phyloP scores from a whole-genome alignment of 2,888 invertebrate genomes.

The Leucoptera coffeella region DNA sequence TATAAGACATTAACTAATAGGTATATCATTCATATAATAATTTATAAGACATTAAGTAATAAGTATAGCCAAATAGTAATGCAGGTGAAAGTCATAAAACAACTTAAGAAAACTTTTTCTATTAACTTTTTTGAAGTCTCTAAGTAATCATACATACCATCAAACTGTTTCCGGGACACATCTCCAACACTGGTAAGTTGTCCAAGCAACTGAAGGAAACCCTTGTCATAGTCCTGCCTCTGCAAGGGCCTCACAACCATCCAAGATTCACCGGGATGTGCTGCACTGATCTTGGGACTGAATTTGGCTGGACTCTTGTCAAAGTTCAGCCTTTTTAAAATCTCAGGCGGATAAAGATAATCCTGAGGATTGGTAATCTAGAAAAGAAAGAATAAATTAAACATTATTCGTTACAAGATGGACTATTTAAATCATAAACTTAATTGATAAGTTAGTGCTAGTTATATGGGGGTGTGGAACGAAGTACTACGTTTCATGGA shows the following conservation, averaged over 20 bases:
- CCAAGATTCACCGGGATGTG: slow-evolving; percentile 67
- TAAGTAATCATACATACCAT: no score
- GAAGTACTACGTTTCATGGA: no score
- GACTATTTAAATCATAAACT: background rate
- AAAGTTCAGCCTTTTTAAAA: slow-evolving; percentile 63
- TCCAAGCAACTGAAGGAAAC: slow-evolving; percentile 70
- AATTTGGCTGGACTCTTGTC: slow-evolving; percentile 56
- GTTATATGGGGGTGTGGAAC: no score
- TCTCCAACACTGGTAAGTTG: slow-evolving; percentile 85
- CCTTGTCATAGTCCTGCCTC: slow-evolving; percentile 75
- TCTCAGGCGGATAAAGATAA: slow-evolving; percentile 59
- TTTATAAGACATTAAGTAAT: no score
- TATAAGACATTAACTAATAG: no score
- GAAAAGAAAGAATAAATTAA: slow-evolving; percentile 8
- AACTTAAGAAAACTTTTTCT: no score
- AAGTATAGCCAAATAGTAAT: no score
- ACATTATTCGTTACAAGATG: background rate
- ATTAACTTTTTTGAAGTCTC: no score
- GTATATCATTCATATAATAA: no score
- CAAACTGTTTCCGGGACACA: slow-evolving; percentile 69
- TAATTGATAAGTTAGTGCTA: background rate
- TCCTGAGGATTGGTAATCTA: slow-evolving; percentile 40
- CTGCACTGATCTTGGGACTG: slow-evolving; percentile 63
- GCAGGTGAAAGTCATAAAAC: no score
- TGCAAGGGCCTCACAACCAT: slow-evolving; percentile 74